phyloP scores from a whole-genome alignment of 2,888 invertebrate genomes.

The Apamea monoglypha region DNA sequence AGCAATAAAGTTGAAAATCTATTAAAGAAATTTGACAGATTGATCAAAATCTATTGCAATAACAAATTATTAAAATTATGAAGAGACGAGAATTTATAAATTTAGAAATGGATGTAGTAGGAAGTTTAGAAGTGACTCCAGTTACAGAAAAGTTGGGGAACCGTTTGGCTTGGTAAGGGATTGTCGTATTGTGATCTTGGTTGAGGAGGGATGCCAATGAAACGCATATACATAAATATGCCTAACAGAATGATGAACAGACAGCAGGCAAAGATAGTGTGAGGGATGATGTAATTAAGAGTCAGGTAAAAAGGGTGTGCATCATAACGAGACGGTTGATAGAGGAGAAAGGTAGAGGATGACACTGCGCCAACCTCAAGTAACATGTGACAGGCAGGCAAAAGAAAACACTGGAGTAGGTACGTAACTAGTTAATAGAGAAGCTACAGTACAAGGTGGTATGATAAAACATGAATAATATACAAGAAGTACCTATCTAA shows the following conservation, averaged over 20 bases:
- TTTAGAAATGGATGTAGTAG: neutral
- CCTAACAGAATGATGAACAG: neutral
- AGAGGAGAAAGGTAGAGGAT: neutral
- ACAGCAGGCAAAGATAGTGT: neutral
- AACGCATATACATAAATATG: neutral
- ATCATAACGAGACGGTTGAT: neutral
- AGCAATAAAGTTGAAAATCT: no score
- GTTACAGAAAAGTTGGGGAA: neutral
- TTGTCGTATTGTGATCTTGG: neutral
- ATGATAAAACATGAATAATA: neutral
- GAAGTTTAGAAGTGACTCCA: neutral
- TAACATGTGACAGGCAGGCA: neutral
- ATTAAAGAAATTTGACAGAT: no score
- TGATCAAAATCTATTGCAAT: neutral
- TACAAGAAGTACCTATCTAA: neutral
- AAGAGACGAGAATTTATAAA: neutral
- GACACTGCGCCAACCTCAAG: neutral
- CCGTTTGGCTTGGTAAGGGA: neutral
- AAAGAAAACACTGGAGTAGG: neutral
- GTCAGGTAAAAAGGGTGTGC: slow-evolving; percentile 5
- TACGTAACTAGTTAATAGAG: neutral
- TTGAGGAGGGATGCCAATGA: neutral
- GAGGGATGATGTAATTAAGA: neutral
- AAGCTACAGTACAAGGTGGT: neutral
- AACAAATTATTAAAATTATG: neutral